Evolutionary conservation across 2,888 invertebrate genomes (phyloP).

Genomic region (Ophion ventricosus): DNA sequence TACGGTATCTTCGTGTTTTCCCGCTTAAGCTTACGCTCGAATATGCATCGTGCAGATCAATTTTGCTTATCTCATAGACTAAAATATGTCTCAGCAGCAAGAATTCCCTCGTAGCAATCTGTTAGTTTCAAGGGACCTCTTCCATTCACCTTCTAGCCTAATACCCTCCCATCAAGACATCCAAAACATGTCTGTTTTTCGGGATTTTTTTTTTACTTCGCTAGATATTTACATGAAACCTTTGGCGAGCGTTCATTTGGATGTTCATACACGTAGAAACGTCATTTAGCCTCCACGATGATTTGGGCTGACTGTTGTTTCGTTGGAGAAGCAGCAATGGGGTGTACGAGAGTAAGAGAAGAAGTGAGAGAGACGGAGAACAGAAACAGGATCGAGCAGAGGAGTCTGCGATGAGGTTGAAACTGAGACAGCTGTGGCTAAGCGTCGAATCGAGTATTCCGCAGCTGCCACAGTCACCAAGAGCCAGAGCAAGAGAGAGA

Average conservation of each 20-base stretch:
- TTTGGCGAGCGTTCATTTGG: background rate
- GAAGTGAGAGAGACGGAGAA: constrained; percentile 12
- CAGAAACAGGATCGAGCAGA: constrained; percentile 42
- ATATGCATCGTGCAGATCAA: too few relatives aligned
- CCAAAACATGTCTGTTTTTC: background rate
- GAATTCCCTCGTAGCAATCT: too few relatives aligned
- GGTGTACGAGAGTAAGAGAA: background rate
- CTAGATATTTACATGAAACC: background rate
- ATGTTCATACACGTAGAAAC: background rate
- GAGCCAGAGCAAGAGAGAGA: background rate
- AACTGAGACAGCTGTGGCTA: constrained; percentile 62
- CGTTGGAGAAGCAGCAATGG: constrained; percentile 19
- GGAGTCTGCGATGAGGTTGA: constrained; percentile 53
- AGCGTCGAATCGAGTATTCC: constrained; percentile 61
- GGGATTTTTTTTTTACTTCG: background rate
- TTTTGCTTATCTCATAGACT: too few relatives aligned
- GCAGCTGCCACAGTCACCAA: constrained; percentile 65
- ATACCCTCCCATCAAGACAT: too few relatives aligned
- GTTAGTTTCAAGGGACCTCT: too few relatives aligned
- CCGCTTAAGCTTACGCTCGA: background rate
- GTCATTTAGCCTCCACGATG: background rate
- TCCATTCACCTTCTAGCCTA: too few relatives aligned
- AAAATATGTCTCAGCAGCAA: too few relatives aligned
- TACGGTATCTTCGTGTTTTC: too few relatives aligned
- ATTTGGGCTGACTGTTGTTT: background rate